Percentiles rank a stretch among this genome's conserved stretches.
Conservation (phyloP, 1,140 invertebrate genomes). For the Cepaea nemoralis region DNA sequence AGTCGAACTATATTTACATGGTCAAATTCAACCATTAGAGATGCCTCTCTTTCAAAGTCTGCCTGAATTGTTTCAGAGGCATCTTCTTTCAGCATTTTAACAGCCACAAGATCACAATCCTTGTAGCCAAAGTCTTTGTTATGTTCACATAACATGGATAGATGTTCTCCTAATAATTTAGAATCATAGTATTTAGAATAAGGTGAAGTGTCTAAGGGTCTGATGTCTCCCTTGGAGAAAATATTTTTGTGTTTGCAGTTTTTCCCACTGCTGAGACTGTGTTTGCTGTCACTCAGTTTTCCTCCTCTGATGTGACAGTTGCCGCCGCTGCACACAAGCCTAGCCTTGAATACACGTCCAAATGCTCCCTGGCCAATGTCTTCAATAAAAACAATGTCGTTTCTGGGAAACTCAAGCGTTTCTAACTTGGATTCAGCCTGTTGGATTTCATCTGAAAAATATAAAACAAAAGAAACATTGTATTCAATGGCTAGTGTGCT, state of each 20-base stretch:
- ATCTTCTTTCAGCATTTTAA: slow-evolving; percentile 98
- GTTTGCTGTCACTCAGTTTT: slow-evolving; percentile 35
- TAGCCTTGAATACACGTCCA: slow-evolving; percentile 91
- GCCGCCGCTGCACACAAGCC: slow-evolving; percentile 20
- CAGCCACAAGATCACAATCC: slow-evolving; percentile 88
- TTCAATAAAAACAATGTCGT: slow-evolving; percentile 93
- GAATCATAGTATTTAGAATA: not conserved
- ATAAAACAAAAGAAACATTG: not conserved
- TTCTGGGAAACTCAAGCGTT: slow-evolving; percentile 92
- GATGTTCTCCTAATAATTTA: slow-evolving; percentile 17
- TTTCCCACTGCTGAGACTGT: slow-evolving; percentile 27
- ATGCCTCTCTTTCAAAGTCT: slow-evolving; percentile 93
- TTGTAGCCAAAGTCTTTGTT: not conserved
- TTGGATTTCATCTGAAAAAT: slow-evolving; percentile 42
- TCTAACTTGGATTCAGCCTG: slow-evolving; percentile 86
- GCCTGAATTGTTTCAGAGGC: slow-evolving; percentile 91
- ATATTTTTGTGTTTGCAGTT: slow-evolving; percentile 26
- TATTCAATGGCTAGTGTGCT: too few species aligned
- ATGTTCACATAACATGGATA: slow-evolving; percentile 74
- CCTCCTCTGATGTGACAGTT: slow-evolving; percentile 25
- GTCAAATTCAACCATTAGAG: slow-evolving; percentile 88
- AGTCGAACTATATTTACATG: slow-evolving; percentile 91
- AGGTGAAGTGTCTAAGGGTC: not conserved
- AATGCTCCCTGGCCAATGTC: slow-evolving; percentile 96
- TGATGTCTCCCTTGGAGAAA: slow-evolving; percentile 31